A percentile compares a stretch with the other conserved stretches of the same genome.
Evolutionary conservation across 2,797 vertebrate species (phyloP).

Genomic region (Mastacembelus armatus): DNA sequence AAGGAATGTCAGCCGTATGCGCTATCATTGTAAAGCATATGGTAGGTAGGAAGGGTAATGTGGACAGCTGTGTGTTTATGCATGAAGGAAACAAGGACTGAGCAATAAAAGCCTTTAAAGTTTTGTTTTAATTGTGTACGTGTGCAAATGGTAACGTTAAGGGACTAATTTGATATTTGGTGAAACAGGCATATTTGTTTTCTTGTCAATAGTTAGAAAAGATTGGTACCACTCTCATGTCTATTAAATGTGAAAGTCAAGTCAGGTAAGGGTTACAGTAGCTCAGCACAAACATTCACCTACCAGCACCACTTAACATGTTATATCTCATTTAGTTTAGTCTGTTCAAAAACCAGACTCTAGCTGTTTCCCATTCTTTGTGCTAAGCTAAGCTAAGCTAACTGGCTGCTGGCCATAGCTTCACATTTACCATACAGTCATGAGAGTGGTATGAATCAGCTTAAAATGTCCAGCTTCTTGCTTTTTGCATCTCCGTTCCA

Average conservation of each 20-base stretch:
- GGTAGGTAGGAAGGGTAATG: conserved; percentile 35
- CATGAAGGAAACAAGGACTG: not conserved
- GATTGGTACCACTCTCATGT: not conserved
- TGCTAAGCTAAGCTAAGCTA: too few species aligned
- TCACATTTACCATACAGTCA: not conserved
- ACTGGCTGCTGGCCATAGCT: not conserved
- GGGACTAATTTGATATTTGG: not conserved
- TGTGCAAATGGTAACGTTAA: not conserved
- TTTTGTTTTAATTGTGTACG: too few species aligned
- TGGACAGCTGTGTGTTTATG: conserved; percentile 18
- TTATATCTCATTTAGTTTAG: not conserved
- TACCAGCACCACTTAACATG: not conserved
- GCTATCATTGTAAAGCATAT: conserved; percentile 54
- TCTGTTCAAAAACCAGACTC: not conserved
- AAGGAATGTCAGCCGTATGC: conserved; percentile 53
- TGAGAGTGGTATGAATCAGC: not conserved
- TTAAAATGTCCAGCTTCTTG: not conserved
- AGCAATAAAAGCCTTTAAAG: too few species aligned
- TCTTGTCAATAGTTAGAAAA: not conserved
- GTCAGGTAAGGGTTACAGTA: too few species aligned
- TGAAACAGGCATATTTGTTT: not conserved
- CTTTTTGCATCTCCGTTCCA: not conserved
- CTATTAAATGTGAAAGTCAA: not conserved
- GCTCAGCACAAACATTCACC: not conserved
- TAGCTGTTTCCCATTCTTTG: not conserved